A percentile compares a stretch with the other conserved stretches of the same genome.
phyloP scores from a whole-genome alignment of 2,888 invertebrate species.

The Drosophila phalerata region DNA sequence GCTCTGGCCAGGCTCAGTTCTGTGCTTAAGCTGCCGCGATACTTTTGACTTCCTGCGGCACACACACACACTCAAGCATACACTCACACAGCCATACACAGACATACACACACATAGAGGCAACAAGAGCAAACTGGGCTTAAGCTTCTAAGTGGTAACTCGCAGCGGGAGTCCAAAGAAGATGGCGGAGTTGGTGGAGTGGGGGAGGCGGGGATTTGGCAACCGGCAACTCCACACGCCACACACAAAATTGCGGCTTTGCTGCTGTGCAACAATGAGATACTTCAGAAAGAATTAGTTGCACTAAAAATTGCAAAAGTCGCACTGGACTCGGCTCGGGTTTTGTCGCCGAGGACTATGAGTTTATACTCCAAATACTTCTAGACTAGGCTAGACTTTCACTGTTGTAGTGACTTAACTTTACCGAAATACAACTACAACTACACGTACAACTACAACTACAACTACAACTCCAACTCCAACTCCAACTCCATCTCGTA shows the following conservation, averaged over 20 bases:
- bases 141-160: slow-evolving; percentile 60
- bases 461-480: background rate
- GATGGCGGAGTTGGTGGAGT: background rate
- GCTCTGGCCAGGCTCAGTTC: slow-evolving; percentile 35
- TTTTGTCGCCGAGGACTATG: slow-evolving; percentile 1
- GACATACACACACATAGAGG: slow-evolving; percentile 3
- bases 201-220: background rate
- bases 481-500: background rate
- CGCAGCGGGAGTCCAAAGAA: slow-evolving; percentile 27
- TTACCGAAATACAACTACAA: background rate
- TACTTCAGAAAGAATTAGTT: slow-evolving; percentile 82
- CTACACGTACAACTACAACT: background rate
- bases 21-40: slow-evolving; percentile 76
- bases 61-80: slow-evolving; percentile 42
- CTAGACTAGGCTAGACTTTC: slow-evolving; percentile 58
- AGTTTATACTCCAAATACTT: slow-evolving; percentile 13
- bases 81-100: slow-evolving; percentile 20
- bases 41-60: slow-evolving; percentile 78
- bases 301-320: slow-evolving; percentile 81
- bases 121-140: slow-evolving; percentile 48
- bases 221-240: slow-evolving; percentile 41
- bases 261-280: slow-evolving; percentile 79
- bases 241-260: slow-evolving; percentile 81
- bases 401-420: slow-evolving; percentile 36
- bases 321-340: slow-evolving; percentile 53